phyloP scores from a whole-genome alignment of 2,113 vertebrate genomes.

The Amphiprion percula region DNA sequence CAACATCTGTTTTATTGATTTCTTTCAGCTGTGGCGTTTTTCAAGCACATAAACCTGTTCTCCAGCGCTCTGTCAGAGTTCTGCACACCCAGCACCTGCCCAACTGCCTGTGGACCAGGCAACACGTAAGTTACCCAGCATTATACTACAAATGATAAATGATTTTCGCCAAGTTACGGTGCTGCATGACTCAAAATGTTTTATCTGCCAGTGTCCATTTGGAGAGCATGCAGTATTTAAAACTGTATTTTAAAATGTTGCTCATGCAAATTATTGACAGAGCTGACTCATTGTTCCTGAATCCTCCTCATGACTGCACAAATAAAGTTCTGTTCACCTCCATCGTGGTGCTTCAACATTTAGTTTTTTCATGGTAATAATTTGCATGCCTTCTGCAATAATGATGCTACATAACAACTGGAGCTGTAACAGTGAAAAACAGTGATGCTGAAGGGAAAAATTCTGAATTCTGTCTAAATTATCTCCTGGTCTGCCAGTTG shows the following conservation, averaged over 20 bases:
- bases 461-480: too few relatives aligned
- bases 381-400: too few relatives aligned
- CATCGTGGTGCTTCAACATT: too few relatives aligned
- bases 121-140: conserved; percentile 76
- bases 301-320: not conserved
- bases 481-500: too few relatives aligned
- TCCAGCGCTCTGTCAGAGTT: conserved; percentile 85
- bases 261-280: not conserved
- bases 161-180: too few relatives aligned
- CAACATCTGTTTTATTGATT: conserved; percentile 16
- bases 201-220: not conserved
- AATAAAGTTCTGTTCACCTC: not conserved
- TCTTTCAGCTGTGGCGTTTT: conserved; percentile 85
- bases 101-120: conserved; percentile 81
- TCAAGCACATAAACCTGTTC: conserved; percentile 87
- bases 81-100: conserved; percentile 85
- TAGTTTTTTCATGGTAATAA: too few relatives aligned
- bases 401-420: too few relatives aligned
- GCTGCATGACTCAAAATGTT: not conserved
- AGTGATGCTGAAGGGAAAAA: too few relatives aligned
- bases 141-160: not conserved
- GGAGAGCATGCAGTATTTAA: not conserved
- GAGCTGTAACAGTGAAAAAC: too few relatives aligned
- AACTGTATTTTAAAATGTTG: not conserved
- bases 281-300: not conserved